Conservation (phyloP, 2,113 vertebrate genomes). For the Calyptommatus sinebrachiatus region DNA sequence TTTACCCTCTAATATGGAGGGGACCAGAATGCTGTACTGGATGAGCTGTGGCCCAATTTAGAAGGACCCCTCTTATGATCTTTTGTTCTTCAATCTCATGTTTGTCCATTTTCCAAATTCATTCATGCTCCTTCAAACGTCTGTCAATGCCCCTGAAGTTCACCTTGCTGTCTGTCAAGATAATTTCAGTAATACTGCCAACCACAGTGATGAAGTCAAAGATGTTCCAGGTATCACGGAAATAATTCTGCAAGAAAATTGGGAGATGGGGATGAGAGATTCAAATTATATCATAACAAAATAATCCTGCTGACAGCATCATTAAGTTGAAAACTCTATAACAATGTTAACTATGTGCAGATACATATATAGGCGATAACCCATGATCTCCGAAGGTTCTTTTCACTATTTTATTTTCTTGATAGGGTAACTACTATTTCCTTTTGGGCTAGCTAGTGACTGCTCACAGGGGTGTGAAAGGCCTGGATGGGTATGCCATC, state of each 20-base stretch:
- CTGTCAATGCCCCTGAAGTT: constrained; percentile 5
- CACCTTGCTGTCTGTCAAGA: constrained; percentile 87
- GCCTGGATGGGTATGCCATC: not conserved
- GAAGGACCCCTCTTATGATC: too few species aligned
- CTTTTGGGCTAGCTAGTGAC: not conserved
- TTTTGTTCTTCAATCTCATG: too few species aligned
- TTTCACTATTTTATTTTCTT: not conserved
- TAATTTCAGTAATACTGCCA: constrained; percentile 96
- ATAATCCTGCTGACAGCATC: constrained; percentile 22
- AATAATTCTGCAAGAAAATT: constrained; percentile 87
- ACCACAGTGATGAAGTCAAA: constrained; percentile 98
- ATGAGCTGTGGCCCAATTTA: too few species aligned
- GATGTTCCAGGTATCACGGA: constrained; percentile 98
- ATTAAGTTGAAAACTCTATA: not conserved
- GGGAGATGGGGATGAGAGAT: not conserved
- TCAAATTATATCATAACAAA: not conserved
- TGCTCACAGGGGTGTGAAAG: not conserved
- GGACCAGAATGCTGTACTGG: too few species aligned
- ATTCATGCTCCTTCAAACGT: not conserved
- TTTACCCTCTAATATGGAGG: too few species aligned
- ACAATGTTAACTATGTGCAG: not conserved
- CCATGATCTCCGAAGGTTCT: not conserved
- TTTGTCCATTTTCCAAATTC: not conserved
- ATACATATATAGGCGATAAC: not conserved
- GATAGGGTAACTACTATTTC: not conserved